Evolutionary conservation across 1,140 invertebrate species (phyloP).

Genomic region (Caenorhabditis tropicalis): DNA sequence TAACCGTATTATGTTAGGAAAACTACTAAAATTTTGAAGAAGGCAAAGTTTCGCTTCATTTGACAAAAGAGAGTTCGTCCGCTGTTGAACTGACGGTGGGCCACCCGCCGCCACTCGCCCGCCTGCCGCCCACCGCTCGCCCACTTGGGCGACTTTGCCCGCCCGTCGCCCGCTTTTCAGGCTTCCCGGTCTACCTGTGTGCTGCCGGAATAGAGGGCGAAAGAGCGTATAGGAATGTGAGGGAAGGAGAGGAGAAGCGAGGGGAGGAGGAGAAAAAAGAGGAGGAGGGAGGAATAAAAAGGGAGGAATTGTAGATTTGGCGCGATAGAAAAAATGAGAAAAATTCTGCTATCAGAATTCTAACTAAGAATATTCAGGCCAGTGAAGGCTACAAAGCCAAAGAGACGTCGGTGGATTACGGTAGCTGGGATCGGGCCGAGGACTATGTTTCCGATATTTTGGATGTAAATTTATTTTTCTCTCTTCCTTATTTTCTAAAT

Average conservation of each 20-base stretch:
- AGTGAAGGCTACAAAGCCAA: neutral
- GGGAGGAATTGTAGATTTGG: neutral
- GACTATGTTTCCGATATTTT: neutral
- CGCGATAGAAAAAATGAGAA: neutral
- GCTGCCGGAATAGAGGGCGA: neutral
- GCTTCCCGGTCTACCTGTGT: no score
- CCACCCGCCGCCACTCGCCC: no score
- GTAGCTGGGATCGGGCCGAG: slow-evolving; percentile 19
- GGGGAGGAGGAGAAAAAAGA: neutral
- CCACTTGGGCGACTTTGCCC: no score
- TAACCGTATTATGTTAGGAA: no score
- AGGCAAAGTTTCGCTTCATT: no score
- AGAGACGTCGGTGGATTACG: slow-evolving; percentile 4
- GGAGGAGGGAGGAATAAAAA: neutral
- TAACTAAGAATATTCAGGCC: neutral
- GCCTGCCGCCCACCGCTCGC: no score
- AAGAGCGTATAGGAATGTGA: neutral
- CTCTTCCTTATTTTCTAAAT: neutral
- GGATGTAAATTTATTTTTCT: neutral
- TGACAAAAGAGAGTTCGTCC: no score
- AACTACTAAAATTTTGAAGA: no score
- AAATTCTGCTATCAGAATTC: no score
- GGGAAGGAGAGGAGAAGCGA: neutral
- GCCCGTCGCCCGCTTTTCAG: no score
- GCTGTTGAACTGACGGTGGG: no score